Base-by-base conservation (phyloP, 2,797 vertebrate species). In the Sphenopsis melanotis region DNA sequence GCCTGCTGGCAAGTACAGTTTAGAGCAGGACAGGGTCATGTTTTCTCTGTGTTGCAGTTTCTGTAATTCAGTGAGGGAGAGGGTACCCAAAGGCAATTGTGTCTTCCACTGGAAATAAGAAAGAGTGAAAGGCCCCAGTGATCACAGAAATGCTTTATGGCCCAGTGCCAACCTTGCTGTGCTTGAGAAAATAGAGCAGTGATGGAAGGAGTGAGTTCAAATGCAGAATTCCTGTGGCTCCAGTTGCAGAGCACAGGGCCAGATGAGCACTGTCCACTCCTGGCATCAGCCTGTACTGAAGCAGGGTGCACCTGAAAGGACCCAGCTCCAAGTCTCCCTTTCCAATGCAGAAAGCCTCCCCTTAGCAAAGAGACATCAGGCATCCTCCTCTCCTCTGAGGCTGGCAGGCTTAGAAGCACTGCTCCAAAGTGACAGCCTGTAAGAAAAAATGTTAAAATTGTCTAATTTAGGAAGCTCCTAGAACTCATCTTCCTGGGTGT, bases 251-350 rank as follows among this genome's bases (percentile, higher is more conserved):
- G 14, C 10, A 3, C 23, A 15, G n/a, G 19, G 17, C 10, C 57
- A 46, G n/a, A 4, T 1, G 0, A 4, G 10, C 27, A 7, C 0
- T 24, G 19, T 7, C 78, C 10, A 0, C 7, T 60, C 23, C 5
- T 46, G 44, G 42, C 39, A 34, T 3, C 3, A 12, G 26, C 50
- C 60, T 11, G 3, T 4, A 4, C 37, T 39, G 2, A 30, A 21
- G 42, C 11, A 18, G 15, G 14, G 30, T 1, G 5, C 8, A 27
- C n/a, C 37, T 3, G 2, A 32, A 32, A 19, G 8, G 13, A 20
- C 19, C 1, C 20, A 34, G 53, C 37, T 72, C 61, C n/a, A 12
- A 4, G 12, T 56, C 4, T 18, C 39, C 12, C 15, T 17, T 46
- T 17, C 5, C 61, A 6, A 1, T 3, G n/a, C 42, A 5, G 8